These are phyloP conservation scores for Osmerus mordax DNA, from an alignment of 2,113 vertebrate genomes.

Conservation along the genomic window DNA sequence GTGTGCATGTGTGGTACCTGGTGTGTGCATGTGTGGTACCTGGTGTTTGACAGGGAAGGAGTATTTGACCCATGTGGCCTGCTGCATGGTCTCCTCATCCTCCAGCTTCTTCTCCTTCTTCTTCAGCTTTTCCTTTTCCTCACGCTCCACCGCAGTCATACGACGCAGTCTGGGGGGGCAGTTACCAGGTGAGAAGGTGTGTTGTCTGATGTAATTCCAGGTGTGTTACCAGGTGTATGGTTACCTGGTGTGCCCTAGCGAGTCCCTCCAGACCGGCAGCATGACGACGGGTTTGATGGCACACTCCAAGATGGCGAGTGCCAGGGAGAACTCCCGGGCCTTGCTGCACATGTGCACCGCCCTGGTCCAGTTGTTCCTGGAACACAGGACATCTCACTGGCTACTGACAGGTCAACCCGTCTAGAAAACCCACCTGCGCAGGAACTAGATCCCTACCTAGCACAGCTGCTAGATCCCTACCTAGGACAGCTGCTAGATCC, in stretches of 20 bases:
- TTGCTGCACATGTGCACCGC: conserved; percentile 99
- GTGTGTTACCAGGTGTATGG: neutral
- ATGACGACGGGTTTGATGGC: conserved; percentile 98
- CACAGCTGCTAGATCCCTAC: neutral
- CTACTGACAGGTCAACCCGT: too few species aligned
- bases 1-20: too few species aligned
- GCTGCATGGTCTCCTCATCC: conserved; percentile 88
- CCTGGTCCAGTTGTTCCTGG: conserved; percentile 97
- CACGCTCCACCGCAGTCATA: conserved; percentile 87
- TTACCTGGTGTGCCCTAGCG: conserved; percentile 95
- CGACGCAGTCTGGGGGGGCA: conserved; percentile 73
- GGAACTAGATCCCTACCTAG: neutral
- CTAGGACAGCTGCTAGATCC: neutral
- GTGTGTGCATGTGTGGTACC: conserved; percentile 54
- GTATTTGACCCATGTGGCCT: conserved; percentile 89
- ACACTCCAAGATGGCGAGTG: conserved; percentile 95
- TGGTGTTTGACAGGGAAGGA: conserved; percentile 88
- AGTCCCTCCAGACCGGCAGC: conserved; percentile 94
- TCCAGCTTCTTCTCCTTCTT: conserved; percentile 88
- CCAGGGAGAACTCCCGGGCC: conserved; percentile 94
- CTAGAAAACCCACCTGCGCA: neutral
- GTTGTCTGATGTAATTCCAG: too few species aligned
- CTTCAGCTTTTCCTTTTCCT: conserved; percentile 88
- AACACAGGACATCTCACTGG: neutral
- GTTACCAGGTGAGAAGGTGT: neutral